Conservation (phyloP, 64 coral and sea anemone genomes). For the Exaiptasia diaphana region DNA sequence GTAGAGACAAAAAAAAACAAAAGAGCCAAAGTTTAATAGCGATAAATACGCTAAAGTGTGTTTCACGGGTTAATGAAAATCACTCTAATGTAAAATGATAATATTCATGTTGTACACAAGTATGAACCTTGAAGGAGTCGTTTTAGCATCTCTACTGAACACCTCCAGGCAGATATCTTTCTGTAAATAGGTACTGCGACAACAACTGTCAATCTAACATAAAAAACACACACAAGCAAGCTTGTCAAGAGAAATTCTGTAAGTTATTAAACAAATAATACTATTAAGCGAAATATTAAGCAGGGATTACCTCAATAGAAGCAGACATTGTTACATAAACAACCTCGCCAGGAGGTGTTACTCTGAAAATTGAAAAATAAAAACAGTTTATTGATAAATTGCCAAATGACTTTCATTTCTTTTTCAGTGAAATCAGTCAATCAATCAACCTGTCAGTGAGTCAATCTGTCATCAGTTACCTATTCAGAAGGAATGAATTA, state of each 20-base stretch:
- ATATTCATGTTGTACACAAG: no score
- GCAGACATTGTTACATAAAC: conserved; percentile 77
- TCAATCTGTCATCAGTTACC: conserved; percentile 59
- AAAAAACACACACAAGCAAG: no score
- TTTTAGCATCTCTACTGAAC: conserved; percentile 76
- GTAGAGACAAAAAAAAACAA: no score
- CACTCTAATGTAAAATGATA: no score
- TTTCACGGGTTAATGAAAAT: no score
- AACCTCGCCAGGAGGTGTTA: conserved; percentile 69
- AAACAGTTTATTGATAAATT: no score
- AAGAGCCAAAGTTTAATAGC: no score
- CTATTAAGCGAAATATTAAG: background rate
- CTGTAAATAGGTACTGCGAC: conserved; percentile 40
- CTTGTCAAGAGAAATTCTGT: background rate
- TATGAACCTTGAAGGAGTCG: conserved; percentile 64
- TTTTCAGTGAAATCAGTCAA: no score
- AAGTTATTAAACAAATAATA: background rate
- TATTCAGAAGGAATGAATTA: conserved; percentile 77
- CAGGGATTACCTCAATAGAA: conserved; percentile 65
- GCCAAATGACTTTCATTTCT: no score
- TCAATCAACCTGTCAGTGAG: no score
- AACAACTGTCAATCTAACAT: conserved; percentile 90
- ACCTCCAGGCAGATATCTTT: conserved; percentile 71
- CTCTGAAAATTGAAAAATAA: conserved; percentile 42
- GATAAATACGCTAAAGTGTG: no score